Conservation (phyloP, 2,113 vertebrate species). For the Illadopsis cleaveri region DNA sequence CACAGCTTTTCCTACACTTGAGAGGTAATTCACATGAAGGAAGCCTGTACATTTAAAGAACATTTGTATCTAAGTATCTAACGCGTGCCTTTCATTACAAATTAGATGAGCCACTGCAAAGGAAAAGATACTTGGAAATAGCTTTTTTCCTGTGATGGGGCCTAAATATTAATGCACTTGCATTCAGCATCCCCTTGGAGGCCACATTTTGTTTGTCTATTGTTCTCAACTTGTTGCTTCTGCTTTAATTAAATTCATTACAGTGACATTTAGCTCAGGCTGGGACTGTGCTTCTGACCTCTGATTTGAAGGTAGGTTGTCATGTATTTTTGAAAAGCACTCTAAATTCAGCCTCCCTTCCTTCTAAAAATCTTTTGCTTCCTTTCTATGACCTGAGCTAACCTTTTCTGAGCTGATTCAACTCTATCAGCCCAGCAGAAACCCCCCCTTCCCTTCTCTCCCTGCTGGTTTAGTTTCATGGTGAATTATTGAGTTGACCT, state of each 20-base stretch:
- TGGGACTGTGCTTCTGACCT: neutral
- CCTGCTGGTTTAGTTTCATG: accelerated
- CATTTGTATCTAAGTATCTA: neutral
- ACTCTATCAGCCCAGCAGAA: neutral
- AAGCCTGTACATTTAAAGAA: neutral
- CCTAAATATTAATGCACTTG: conserved; percentile 1
- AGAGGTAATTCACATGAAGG: neutral
- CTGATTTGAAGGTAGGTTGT: neutral
- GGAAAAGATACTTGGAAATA: neutral
- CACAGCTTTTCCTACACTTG: neutral
- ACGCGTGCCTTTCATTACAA: neutral
- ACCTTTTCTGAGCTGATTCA: neutral
- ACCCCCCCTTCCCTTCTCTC: neutral
- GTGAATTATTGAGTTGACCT: neutral
- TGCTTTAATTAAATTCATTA: conserved; percentile 17
- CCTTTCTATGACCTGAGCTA: neutral
- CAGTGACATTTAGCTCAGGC: neutral
- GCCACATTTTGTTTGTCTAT: neutral
- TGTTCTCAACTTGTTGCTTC: neutral
- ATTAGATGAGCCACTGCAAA: neutral
- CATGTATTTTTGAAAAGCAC: neutral
- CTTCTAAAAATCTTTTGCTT: neutral
- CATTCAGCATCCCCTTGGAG: neutral
- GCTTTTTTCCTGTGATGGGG: neutral
- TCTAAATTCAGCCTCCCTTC: neutral